Evolutionary conservation across 1,140 invertebrate genomes (phyloP).

Genomic region (Portunus trituberculatus): DNA sequence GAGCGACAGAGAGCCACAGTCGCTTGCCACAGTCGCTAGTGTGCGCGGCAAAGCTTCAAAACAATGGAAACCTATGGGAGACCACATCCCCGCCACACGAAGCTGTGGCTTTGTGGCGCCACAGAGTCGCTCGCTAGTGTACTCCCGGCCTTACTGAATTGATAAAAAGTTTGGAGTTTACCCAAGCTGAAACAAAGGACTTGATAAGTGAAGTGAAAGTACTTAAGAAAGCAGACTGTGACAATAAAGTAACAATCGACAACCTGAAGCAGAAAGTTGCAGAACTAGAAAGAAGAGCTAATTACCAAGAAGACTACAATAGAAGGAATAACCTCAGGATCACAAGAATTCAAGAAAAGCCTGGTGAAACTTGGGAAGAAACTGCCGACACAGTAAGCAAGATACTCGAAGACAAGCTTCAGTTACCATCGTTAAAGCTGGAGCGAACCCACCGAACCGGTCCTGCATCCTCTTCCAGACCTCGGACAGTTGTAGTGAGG

Average conservation of each 20-base stretch:
- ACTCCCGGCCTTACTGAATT: too few species aligned
- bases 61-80: too few species aligned
- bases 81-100: too few species aligned
- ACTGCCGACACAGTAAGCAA: background rate
- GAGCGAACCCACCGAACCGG: constrained; percentile 10
- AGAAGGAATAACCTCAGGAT: constrained; percentile 23
- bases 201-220: constrained; percentile 2
- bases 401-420: background rate
- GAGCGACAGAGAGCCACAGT: too few species aligned
- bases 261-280: background rate
- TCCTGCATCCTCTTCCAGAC: background rate
- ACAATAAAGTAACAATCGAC: background rate
- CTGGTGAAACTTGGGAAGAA: constrained; percentile 39
- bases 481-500: background rate
- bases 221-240: constrained; percentile 18
- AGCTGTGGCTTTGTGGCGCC: too few species aligned
- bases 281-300: background rate
- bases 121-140: too few species aligned
- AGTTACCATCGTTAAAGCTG: background rate
- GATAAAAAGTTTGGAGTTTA: constrained; percentile 27
- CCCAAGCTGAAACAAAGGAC: background rate
- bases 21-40: too few species aligned
- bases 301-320: constrained; percentile 42
- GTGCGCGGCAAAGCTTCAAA: too few species aligned
- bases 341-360: background rate